A percentile compares a stretch with the other conserved stretches of the same genome.
Conservation (phyloP, 2,797 vertebrate species). For the Pyrocephalus nanus region DNA sequence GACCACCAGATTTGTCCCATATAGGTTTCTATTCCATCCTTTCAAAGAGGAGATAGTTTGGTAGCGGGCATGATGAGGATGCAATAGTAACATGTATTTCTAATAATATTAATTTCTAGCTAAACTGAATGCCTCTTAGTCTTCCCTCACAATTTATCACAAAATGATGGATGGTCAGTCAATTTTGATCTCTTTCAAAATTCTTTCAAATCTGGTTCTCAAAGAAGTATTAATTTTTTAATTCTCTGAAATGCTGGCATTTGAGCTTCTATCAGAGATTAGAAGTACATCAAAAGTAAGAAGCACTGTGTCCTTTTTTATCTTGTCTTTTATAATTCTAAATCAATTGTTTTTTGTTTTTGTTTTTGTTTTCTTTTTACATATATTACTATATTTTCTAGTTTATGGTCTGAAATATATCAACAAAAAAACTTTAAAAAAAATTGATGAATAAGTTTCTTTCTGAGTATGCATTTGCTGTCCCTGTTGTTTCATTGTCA, state of each 20-base stretch:
- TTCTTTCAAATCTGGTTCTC: neutral
- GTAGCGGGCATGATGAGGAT: neutral
- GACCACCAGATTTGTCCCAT: neutral
- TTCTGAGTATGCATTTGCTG: neutral
- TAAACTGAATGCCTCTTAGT: neutral
- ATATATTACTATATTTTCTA: neutral
- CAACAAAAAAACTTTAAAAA: neutral
- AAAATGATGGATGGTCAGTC: neutral
- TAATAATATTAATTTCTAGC: neutral
- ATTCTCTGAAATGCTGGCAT: neutral
- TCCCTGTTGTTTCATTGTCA: neutral
- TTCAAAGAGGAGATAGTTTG: neutral
- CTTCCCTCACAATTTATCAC: neutral
- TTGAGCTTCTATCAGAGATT: neutral
- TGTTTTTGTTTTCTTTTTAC: neutral
- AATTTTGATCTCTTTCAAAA: neutral
- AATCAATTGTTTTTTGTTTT: neutral
- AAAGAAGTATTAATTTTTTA: neutral
- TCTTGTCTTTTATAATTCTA: neutral
- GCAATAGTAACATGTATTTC: neutral
- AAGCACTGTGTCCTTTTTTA: neutral
- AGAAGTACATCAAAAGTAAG: neutral
- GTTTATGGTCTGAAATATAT: neutral
- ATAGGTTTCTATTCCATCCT: neutral
- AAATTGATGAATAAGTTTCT: neutral